These are phyloP conservation scores for Chaetogeoica ovagalla DNA, from an alignment of 2,888 invertebrate genomes.

Conservation along the genomic window DNA sequence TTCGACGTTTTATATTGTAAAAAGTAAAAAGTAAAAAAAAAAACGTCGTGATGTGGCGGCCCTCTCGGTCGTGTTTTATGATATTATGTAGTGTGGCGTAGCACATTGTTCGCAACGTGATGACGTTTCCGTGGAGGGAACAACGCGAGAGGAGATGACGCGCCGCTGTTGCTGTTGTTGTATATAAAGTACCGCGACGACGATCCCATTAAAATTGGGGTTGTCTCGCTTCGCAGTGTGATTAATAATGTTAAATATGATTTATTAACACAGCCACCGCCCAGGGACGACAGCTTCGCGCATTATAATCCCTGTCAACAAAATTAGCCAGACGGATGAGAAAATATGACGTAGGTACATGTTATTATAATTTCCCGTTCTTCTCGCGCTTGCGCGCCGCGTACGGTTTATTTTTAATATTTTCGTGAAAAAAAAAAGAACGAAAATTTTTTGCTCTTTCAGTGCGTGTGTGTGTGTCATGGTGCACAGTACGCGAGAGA, in stretches of 20 bases:
- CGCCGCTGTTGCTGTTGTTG: no score
- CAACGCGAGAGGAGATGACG: no score
- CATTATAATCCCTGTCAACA: slow-evolving; percentile 47
- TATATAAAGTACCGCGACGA: slow-evolving; percentile 31
- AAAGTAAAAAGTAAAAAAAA: no score
- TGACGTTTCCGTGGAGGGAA: not conserved
- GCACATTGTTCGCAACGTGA: slow-evolving; percentile 33
- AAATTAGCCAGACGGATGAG: slow-evolving; percentile 48
- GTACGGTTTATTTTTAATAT: no score
- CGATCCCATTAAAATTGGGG: slow-evolving; percentile 52
- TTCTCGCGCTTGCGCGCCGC: not conserved
- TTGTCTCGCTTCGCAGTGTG: slow-evolving; percentile 37
- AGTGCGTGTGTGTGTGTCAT: no score
- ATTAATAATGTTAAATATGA: slow-evolving; percentile 51
- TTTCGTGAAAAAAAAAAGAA: no score
- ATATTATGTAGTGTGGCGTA: not conserved
- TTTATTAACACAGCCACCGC: slow-evolving; percentile 41
- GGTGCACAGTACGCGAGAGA: no score
- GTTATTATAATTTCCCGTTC: slow-evolving; percentile 23
- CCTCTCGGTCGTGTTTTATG: no score
- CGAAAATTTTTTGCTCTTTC: no score
- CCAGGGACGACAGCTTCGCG: not conserved
- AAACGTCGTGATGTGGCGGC: not conserved
- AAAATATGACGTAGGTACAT: slow-evolving; percentile 29
- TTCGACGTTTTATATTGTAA: not conserved